Conservation (phyloP, 2,113 vertebrate species). For the Cnemophilus loriae region DNA sequence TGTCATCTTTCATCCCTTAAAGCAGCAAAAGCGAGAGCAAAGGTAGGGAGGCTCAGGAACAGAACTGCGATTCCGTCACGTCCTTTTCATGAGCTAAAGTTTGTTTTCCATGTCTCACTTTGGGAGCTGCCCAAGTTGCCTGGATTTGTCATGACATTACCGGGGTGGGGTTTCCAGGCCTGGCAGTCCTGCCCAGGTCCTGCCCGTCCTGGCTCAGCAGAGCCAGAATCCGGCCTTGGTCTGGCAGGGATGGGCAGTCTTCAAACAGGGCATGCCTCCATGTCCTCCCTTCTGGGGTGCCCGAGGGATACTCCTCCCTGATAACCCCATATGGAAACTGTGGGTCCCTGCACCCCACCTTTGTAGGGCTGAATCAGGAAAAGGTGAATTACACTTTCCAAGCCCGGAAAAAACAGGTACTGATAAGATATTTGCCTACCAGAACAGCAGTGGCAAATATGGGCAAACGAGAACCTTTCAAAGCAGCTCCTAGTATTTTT, state of each 20-base stretch:
- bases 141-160: slow-evolving; percentile 52
- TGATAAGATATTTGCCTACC: slow-evolving; percentile 41
- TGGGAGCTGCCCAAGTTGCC: slow-evolving; percentile 2
- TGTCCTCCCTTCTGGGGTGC: slow-evolving; percentile 48
- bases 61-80: neutral
- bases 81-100: neutral
- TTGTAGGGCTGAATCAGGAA: slow-evolving; percentile 57
- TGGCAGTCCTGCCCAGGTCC: neutral
- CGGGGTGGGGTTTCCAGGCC: slow-evolving; percentile 46
- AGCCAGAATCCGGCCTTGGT: slow-evolving; percentile 5
- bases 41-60: neutral
- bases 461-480: neutral
- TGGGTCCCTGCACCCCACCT: slow-evolving; percentile 40
- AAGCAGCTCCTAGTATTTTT: neutral
- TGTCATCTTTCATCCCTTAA: neutral
- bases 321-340: slow-evolving; percentile 61
- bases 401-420: neutral
- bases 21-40: neutral
- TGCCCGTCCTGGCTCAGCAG: neutral
- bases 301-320: slow-evolving; percentile 35
- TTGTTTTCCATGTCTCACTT: slow-evolving; percentile 18
- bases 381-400: slow-evolving; percentile 33
- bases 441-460: slow-evolving; percentile 6
- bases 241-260: slow-evolving; percentile 58
- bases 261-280: slow-evolving; percentile 67